These are phyloP conservation scores for Cichladusa arquata DNA, from an alignment of 2,113 vertebrate genomes.

Conservation along the genomic window DNA sequence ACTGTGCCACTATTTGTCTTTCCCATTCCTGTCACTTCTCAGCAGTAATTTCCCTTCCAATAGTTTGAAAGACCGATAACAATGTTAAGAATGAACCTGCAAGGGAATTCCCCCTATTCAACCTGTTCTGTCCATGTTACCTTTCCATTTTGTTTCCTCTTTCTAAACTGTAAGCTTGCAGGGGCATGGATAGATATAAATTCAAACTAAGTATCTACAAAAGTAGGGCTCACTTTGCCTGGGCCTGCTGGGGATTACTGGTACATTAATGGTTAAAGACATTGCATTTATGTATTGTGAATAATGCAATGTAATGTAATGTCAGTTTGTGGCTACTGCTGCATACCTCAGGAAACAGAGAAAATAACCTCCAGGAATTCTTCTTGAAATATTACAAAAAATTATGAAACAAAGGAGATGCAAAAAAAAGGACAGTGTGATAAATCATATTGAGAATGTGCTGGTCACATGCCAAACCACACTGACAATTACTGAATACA, in stretches of 20 bases:
- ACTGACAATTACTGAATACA: not conserved
- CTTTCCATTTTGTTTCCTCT: not conserved
- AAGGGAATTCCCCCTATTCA: not conserved
- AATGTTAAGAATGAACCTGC: not conserved
- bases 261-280: not conserved
- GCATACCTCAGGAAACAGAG: not conserved
- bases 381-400: not conserved
- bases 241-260: not conserved
- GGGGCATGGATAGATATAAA: not conserved
- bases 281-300: not conserved
- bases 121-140: not conserved
- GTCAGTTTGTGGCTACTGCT: not conserved
- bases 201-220: not conserved
- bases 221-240: not conserved
- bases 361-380: not conserved
- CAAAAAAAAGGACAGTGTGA: not conserved
- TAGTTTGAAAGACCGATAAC: not conserved
- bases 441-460: not conserved
- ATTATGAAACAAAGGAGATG: not conserved
- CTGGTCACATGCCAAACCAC: not conserved
- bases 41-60: not conserved
- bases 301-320: not conserved
- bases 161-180: not conserved
- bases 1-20: not conserved
- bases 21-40: not conserved